Evolutionary conservation across 1,140 invertebrate species (phyloP).

Genomic region (Rhysida immarginata): DNA sequence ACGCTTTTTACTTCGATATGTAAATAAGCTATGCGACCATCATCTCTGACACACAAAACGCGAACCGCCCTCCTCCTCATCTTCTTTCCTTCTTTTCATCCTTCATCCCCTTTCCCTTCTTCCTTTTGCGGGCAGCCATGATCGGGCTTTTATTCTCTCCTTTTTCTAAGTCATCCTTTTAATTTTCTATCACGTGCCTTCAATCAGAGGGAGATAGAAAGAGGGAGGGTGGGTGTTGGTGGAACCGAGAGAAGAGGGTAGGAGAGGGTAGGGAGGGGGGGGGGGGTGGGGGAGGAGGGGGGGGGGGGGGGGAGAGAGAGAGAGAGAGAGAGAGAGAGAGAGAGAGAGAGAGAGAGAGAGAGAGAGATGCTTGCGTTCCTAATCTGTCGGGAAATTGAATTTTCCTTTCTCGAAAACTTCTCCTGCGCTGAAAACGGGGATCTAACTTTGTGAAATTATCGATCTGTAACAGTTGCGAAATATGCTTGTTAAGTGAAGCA

Average conservation of each 20-base stretch:
- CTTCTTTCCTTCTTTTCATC: too few relatives aligned
- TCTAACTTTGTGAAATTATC: constrained; percentile 11
- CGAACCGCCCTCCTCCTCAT: too few relatives aligned
- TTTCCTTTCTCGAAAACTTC: not conserved
- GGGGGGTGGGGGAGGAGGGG: not conserved
- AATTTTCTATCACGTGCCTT: constrained; percentile 2
- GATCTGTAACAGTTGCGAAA: constrained; percentile 9
- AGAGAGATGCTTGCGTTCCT: not conserved
- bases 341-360: too few relatives aligned
- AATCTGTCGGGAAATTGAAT: constrained; percentile 4
- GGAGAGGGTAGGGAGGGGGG: not conserved
- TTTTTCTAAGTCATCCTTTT: constrained; percentile 1
- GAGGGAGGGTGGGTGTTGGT: not conserved
- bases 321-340: too few relatives aligned
- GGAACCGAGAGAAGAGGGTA: not conserved
- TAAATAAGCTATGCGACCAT: too few relatives aligned
- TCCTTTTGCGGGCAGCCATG: too few relatives aligned
- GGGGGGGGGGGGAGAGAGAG: too few relatives aligned
- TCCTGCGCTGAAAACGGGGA: not conserved
- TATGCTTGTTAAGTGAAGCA: constrained; percentile 7
- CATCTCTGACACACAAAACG: too few relatives aligned
- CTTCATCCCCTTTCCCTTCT: too few relatives aligned
- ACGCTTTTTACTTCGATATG: too few relatives aligned
- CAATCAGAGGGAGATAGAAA: not conserved
- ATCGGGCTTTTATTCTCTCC: too few relatives aligned